Conservation (phyloP, 2,888 invertebrate genomes). For the Euphydryas editha region DNA sequence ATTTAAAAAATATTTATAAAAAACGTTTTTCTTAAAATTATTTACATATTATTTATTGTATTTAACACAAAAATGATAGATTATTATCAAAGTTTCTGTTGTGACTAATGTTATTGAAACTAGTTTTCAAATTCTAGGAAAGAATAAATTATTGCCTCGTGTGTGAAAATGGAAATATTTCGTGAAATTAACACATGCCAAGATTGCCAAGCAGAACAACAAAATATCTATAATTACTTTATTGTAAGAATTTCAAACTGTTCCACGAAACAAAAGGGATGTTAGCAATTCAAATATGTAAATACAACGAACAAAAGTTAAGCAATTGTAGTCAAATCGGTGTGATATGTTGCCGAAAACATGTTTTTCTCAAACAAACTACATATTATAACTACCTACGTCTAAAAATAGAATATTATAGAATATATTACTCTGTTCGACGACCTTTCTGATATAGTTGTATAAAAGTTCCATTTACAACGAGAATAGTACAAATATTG, state of each 20-base stretch:
- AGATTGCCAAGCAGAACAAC: neutral
- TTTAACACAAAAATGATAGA: too few species aligned
- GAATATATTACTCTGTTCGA: too few species aligned
- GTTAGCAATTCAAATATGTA: slow-evolving; percentile 32
- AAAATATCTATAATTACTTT: slow-evolving; percentile 1
- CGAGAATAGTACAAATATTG: too few species aligned
- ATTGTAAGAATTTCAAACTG: neutral
- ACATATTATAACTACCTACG: neutral
- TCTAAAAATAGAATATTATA: neutral
- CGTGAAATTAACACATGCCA: neutral
- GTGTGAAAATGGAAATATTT: neutral
- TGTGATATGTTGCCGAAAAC: neutral
- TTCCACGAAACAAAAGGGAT: slow-evolving; percentile 28
- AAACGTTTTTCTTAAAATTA: too few species aligned
- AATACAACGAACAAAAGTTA: slow-evolving; percentile 26
- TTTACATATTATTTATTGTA: too few species aligned
- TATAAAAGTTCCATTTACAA: too few species aligned
- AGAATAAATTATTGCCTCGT: slow-evolving; percentile 2
- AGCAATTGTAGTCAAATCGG: slow-evolving; percentile 8
- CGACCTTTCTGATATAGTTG: too few species aligned
- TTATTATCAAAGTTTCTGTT: too few species aligned
- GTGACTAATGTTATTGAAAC: neutral
- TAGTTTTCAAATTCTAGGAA: neutral
- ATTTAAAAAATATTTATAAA: too few species aligned
- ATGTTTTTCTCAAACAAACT: neutral